phyloP scores from a whole-genome alignment of 2,113 vertebrate species.

The Albula glossodonta region DNA sequence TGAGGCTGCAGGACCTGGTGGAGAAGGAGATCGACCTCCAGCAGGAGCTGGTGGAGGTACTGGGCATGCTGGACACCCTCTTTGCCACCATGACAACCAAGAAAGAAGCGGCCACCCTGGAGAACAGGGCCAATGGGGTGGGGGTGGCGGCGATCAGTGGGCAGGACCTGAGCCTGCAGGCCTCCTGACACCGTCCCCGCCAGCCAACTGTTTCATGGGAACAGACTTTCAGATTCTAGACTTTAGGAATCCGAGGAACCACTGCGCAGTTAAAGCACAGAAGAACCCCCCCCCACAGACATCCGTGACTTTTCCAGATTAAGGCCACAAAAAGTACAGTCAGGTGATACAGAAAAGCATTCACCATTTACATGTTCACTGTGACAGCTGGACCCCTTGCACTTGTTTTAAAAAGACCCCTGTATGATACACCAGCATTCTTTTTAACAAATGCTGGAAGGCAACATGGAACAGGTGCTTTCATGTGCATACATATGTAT shows the following conservation, averaged over 20 bases:
- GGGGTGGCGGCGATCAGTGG: neutral
- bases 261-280: neutral
- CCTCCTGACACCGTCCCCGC: neutral
- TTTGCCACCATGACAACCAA: constrained; percentile 85
- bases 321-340: neutral
- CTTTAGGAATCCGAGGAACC: neutral
- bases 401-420: neutral
- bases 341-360: neutral
- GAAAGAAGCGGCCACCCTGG: constrained; percentile 51
- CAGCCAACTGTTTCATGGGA: neutral
- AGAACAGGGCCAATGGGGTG: constrained; percentile 23
- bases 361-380: neutral
- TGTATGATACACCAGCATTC: neutral
- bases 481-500: neutral
- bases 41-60: constrained; percentile 85
- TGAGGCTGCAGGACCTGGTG: constrained; percentile 82
- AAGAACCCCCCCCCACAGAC: too few relatives aligned
- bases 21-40: constrained; percentile 90
- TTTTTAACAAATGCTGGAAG: neutral
- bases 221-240: neutral
- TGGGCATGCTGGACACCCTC: constrained; percentile 95
- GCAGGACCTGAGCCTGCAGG: neutral
- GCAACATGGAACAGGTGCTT: neutral
- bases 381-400: neutral
- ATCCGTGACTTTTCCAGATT: neutral